phyloP scores from a whole-genome alignment of 2,797 vertebrate genomes.

The Tapirus indicus region DNA sequence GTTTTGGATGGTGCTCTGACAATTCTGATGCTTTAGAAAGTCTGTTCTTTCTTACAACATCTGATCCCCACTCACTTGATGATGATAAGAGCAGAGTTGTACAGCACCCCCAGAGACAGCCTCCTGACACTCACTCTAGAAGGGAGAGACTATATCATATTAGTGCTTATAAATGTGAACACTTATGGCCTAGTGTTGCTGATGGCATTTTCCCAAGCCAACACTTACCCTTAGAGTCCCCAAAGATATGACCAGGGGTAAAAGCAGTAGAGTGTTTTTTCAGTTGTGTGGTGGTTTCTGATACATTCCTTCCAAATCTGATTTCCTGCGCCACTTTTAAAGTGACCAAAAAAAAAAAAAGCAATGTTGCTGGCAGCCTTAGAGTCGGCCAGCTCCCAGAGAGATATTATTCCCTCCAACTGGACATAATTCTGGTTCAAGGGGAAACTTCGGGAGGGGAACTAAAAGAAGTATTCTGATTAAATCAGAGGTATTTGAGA shows the following conservation, averaged over 20 bases:
- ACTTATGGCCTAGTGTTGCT: neutral
- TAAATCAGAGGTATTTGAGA: constrained; percentile 43
- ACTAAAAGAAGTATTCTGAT: neutral
- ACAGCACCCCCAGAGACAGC: neutral
- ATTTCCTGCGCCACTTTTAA: constrained; percentile 47
- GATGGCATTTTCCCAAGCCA: neutral
- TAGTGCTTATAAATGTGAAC: neutral
- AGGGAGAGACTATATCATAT: neutral
- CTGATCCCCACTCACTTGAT: neutral
- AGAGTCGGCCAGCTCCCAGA: neutral
- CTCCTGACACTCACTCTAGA: neutral
- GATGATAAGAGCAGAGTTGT: neutral
- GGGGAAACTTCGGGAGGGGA: neutral
- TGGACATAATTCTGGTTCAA: neutral
- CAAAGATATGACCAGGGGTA: neutral
- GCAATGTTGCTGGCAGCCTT: neutral
- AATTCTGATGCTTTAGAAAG: constrained; percentile 3
- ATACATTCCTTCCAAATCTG: constrained; percentile 18
- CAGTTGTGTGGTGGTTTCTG: neutral
- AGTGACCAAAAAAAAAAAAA: neutral
- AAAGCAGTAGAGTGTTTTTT: neutral
- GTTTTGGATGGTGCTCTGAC: constrained; percentile 57
- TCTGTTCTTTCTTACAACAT: constrained; percentile 19
- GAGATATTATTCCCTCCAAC: neutral
- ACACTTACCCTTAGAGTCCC: neutral